Evolutionary conservation across 2,797 vertebrate genomes (phyloP).

Genomic region (Spinibarbus caldwelli): DNA sequence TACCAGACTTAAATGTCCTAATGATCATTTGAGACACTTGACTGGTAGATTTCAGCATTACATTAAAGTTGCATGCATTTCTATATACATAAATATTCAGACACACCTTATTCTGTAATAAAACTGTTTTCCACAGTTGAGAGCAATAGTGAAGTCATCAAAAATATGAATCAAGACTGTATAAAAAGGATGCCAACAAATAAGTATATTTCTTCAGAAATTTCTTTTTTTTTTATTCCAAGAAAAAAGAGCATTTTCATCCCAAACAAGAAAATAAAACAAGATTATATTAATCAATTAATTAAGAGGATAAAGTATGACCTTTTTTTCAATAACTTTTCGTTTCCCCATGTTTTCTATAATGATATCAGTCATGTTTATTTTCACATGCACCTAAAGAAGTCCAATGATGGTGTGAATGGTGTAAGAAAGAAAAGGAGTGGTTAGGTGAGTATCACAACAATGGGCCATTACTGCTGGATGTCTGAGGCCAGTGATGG

Average conservation of each 20-base stretch:
- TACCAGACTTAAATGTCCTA: not conserved
- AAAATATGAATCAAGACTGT: not conserved
- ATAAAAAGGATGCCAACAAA: constrained; percentile 23
- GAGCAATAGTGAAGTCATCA: too few relatives aligned
- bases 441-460: constrained; percentile 57
- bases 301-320: constrained; percentile 84
- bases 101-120: too few relatives aligned
- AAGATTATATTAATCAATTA: constrained; percentile 87
- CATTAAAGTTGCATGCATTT: not conserved
- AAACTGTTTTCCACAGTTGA: not conserved
- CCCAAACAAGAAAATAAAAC: constrained; percentile 85
- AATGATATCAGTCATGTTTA: constrained; percentile 80
- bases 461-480: constrained; percentile 63
- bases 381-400: constrained; percentile 88
- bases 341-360: constrained; percentile 72
- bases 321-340: constrained; percentile 75
- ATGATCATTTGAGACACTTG: not conserved
- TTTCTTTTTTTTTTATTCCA: constrained; percentile 85
- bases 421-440: constrained; percentile 62
- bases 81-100: not conserved
- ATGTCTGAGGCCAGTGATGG: constrained; percentile 42
- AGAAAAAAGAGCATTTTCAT: constrained; percentile 78
- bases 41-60: not conserved
- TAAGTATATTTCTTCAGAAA: constrained; percentile 74
- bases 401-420: constrained; percentile 80